Evolutionary conservation across 2,797 vertebrate genomes (phyloP).

Genomic region (Chiloscyllium punctatum): DNA sequence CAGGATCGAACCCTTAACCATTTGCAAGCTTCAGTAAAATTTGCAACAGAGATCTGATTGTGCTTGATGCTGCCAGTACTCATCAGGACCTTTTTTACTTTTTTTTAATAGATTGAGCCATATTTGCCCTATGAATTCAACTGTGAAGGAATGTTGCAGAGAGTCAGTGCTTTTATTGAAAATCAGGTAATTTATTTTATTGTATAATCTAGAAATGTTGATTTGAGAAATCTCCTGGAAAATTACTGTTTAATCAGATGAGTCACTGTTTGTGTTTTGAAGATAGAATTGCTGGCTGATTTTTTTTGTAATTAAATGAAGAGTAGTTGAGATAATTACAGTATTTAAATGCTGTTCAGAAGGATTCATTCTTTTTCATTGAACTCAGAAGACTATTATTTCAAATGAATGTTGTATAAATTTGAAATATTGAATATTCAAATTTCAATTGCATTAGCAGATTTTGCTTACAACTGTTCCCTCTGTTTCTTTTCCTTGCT

Average conservation of each 20-base stretch:
- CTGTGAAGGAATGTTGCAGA: conserved; percentile 94
- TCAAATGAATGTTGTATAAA: neutral
- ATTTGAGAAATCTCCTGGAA: neutral
- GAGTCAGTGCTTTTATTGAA: conserved; percentile 91
- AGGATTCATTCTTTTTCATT: neutral
- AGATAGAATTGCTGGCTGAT: neutral
- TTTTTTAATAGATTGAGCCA: conserved; percentile 77
- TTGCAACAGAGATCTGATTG: neutral
- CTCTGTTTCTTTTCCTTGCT: neutral
- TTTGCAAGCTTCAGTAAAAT: too few relatives aligned
- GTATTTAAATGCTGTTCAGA: conserved; percentile 2
- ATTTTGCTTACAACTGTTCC: neutral
- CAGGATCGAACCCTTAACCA: too few relatives aligned
- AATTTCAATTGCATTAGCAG: neutral
- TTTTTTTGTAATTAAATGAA: neutral
- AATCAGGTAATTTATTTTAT: conserved; percentile 68
- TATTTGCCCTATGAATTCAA: conserved; percentile 97
- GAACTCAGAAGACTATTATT: neutral
- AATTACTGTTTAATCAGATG: neutral
- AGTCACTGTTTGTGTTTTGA: conserved; percentile 11
- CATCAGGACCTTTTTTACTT: neutral
- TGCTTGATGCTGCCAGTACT: neutral
- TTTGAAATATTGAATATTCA: neutral
- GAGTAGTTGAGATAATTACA: neutral
- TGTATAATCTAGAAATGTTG: neutral